Base-by-base conservation (phyloP, 2,797 vertebrate species). In the Rhabdophis nuchalis region DNA sequence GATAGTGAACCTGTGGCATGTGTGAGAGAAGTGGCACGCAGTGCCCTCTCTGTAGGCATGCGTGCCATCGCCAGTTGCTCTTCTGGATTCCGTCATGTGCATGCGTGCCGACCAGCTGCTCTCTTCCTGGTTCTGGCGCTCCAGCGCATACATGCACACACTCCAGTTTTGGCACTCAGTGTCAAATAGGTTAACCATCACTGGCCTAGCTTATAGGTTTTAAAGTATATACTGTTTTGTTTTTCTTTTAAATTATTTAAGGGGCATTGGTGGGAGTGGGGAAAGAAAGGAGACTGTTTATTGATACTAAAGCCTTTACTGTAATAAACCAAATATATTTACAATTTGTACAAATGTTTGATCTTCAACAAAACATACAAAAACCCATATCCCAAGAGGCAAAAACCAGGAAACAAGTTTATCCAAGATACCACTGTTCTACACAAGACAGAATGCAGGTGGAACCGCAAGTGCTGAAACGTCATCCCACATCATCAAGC, bases 321-420 rank as follows among this genome's bases (percentile, higher is more conserved):
- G 98, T 99, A 99, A 97, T 98, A 98, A 98, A 98, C 97, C 98
- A 98, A 98, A 98, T 97, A 98, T 99, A 99, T 99, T 97, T 99
- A 99, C 98, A 99, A 96, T 98, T 99, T 99, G 97, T 99, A 99
- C 98, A 99, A 98, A 98, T 97, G 97, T 97, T 98, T 97, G 97
- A 98, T 97, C 97, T 97, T 97, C 97, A 98, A 98, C 97, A 97
- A 98, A 98, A 98, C 96, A 95, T 96, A 96, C 96, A 98, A 97
- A 91, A 61, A 50, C 60, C 92, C 95, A 95, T 95, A 97, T 97
- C 96, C 97, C 97, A 97, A 95, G 96, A 98, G 97, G 97, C 96
- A 97, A 97, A 64, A 98, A 97, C 94, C 96, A 97, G 95, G 94
- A 96, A 97, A 97, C 97, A 97, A 97, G 95, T 97, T 97, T 95